Base-by-base conservation (phyloP, 1,140 invertebrate genomes). In the Hyposmocoma kahamanoa region DNA sequence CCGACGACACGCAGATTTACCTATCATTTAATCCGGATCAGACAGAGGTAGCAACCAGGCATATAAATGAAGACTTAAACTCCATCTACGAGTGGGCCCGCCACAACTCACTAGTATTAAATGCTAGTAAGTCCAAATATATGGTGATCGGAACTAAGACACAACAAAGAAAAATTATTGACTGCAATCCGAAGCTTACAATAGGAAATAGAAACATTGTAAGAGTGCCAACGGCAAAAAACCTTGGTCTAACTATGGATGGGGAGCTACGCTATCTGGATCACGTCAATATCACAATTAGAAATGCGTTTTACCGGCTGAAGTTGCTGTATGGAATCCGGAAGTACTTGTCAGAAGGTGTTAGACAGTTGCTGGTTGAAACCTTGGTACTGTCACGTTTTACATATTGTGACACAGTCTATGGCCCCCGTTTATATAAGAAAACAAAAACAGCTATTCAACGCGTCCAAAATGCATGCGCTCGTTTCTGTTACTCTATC, bases 1-100 rank as follows among this genome's bases (percentile, higher is more conserved):
- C 69, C n/a, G 68, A 76, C 36, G 71, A 74, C 32, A 70, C 68
- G 9, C 41, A 42, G n/a, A 21, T 42, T n/a, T 42, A 42, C 19
- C 21, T 22, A 22, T 42, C 41, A 10, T 42, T 42, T 22, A 21
- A 13, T 9, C 30, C 30, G 13, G 6, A 9, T 4, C 9, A 34
- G 4, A 9, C 15, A n/a, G n/a, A 34, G 3, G 9, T n/a, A 13
- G 30, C 30, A 9, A 3, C 10, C 10, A 3, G 4, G 3, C 4
- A 34, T n/a, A 34, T 34, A 34, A 9, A 13, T 34, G 4, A 4
- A 3, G 30, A 34, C n/a, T n/a, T 34, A 13, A 13, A 34, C 9
- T 34, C 6, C 4, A 13, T 34, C 15, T 34, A 9, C 3, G 13
- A 34, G 4, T 34, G 30, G 30, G 30, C 30, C 15, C 10, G 3